Evolutionary conservation across 2,113 vertebrate genomes (phyloP), one percentile per base, ranked within the genome.

Genomic region (Canis aureus): DNA sequence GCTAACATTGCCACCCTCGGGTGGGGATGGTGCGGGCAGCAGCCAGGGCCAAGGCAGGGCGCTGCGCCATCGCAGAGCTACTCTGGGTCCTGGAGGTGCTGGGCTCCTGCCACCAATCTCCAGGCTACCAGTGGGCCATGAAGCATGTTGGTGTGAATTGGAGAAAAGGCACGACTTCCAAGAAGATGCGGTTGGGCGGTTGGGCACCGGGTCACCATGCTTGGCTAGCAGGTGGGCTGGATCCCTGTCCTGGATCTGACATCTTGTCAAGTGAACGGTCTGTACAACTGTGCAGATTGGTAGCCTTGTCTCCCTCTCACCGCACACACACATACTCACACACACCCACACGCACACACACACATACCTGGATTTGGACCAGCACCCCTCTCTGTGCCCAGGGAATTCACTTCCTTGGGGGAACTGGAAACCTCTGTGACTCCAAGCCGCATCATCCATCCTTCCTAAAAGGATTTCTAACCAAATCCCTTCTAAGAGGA

Each of bases 1-100:
- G 3, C 27, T 12, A 6, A 5, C 27, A 1, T 6, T 53, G 32
- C 27, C 5, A 1, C 2, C 67, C 3, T 3, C 60, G 32, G 9
- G 3, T 38, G 53, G 19, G 32, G 9, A 4, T 38, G 53, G 19
- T 2, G 1, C 10, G 62, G 83, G 16, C 22, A 32, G 57, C 1
- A 15, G 35, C 43, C 16, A 11, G 71, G 69, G 20, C 78, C 10
- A 57, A 25, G 76, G 17, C 0, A 43, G 62, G 22, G 59, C 16
- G 0, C 69, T 8, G n/a, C 22, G 0, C 20, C 3, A 11, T 0
- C 3, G 62, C 67, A 60, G n/a, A 66, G 62, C 51, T 10, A 7
- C n/a, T 55, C 16, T 0, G 62, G 19, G 16, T 55, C 64, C 86
- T 5, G 53, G 29, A 22, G 78, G 19, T 6, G 6, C 69, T 29